Evolutionary conservation across 2,113 vertebrate species (phyloP), one percentile per base, ranked within the genome.

Genomic region (Barbus barbus): DNA sequence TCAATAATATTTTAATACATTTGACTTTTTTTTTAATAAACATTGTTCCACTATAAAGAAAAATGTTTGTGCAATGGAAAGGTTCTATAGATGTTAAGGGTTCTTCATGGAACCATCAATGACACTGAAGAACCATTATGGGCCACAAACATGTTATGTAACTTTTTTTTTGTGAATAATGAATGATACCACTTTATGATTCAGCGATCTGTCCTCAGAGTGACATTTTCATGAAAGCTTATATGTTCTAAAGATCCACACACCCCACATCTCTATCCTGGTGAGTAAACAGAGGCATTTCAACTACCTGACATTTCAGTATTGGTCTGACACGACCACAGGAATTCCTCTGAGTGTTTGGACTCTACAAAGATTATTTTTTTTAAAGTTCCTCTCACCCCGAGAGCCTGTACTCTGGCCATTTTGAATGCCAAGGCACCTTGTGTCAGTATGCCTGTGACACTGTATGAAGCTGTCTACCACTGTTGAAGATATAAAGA

Each of bases 301-400:
- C 36, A 82, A 72, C 72, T 26, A 46, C 63, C 78, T 82, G 83
- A 78, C 78, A 84, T 82, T 85, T 85, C 44, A 61, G 44, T 28
- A 46, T 75, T 67, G 26, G 61, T 24, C 44, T 22, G 24, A 48
- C 33, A 26, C 18, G 24, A 65, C 83, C 67, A 13, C 65, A 33
- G 76, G 61, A 82, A 81, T 75, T 80, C 73, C 84, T 71, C 63
- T 67, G 73, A 85, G 60, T 58, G 24, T 65, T 77, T 33, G 3
- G 71, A 69, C 48, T 72, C 73, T 69, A 85, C 71, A 85, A 77
- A 82, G 41, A 36, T 13, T 13, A 6, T 38, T 51, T 69, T 22
- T 78, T 60, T 78, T 46, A 0, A 18, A 33, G 31, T 28, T 84
- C 28, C 48, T 69, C 14, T 76, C 51, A 33, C 44, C 46, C 41